A percentile compares a stretch with the other conserved stretches of the same genome.
phyloP scores from a whole-genome alignment of 2,113 vertebrate genomes.

The Penelope pileata region DNA sequence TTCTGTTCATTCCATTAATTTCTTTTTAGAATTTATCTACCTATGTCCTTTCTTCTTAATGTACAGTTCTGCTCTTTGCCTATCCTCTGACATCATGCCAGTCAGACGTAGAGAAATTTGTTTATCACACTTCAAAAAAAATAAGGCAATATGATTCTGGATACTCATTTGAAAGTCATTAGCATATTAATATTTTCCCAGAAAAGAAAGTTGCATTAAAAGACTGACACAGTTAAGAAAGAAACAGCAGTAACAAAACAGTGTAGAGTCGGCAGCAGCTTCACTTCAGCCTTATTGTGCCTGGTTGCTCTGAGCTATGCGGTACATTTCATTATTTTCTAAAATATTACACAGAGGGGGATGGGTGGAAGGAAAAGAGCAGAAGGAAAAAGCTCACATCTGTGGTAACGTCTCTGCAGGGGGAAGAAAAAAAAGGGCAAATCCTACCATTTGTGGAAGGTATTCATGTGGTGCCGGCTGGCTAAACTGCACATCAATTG shows the following conservation, averaged over 20 bases:
- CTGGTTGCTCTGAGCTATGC: background rate
- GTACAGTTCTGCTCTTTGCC: background rate
- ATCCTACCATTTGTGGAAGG: slow-evolving; percentile 54
- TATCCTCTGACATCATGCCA: background rate
- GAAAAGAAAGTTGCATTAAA: background rate
- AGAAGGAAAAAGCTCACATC: slow-evolving; percentile 17
- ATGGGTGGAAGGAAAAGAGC: background rate
- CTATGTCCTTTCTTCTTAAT: background rate
- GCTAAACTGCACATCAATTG: slow-evolving; percentile 57
- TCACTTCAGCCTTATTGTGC: background rate
- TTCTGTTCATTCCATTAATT: slow-evolving; percentile 30
- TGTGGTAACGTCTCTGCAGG: slow-evolving; percentile 36
- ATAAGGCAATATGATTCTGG: background rate
- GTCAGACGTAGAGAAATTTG: background rate
- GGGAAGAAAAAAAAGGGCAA: slow-evolving; percentile 10
- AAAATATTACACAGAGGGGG: slow-evolving; percentile 35
- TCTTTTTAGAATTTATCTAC: background rate
- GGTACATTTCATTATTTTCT: slow-evolving; percentile 5
- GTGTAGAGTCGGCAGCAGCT: background rate
- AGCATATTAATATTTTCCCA: slow-evolving; percentile 1
- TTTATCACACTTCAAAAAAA: background rate
- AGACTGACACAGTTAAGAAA: background rate
- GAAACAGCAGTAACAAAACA: background rate
- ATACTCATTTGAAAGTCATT: background rate
- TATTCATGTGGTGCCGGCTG: slow-evolving; percentile 42